Evolutionary conservation across 53 echinoderm and acorn worm genomes (phyloP).

Genomic region (Arbacia lixula): DNA sequence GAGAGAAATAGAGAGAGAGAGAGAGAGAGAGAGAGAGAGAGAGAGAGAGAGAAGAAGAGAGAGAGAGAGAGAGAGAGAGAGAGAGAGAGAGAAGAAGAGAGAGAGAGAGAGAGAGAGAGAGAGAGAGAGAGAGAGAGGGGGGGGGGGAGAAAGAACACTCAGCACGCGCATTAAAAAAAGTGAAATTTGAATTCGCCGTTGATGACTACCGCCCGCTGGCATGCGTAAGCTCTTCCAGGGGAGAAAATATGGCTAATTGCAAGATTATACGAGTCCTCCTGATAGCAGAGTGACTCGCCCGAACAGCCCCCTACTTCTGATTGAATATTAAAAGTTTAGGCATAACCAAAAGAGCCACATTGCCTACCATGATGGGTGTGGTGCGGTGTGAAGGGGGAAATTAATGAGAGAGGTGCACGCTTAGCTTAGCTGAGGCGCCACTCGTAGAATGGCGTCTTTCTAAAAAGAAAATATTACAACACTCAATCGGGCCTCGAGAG

Average conservation of each 20-base stretch:
- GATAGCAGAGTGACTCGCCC: not conserved
- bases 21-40: too few relatives aligned
- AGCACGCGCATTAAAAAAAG: conserved; percentile 20
- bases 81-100: not conserved
- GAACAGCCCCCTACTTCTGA: conserved; percentile 4
- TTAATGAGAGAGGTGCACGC: too few relatives aligned
- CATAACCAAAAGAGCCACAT: conserved; percentile 13
- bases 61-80: not conserved
- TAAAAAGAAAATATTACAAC: too few relatives aligned
- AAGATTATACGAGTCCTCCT: conserved; percentile 39
- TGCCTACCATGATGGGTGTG: too few relatives aligned
- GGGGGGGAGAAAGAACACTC: not conserved
- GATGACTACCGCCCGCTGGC: conserved; percentile 43
- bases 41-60: not conserved
- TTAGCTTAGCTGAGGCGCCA: too few relatives aligned
- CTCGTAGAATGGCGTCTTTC: too few relatives aligned
- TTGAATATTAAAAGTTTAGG: conserved; percentile 38
- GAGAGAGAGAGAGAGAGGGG: not conserved
- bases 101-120: not conserved
- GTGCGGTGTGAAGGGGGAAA: too few relatives aligned
- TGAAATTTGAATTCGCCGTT: conserved; percentile 1
- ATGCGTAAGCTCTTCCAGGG: not conserved
- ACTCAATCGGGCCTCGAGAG: too few relatives aligned
- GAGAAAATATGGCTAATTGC: conserved; percentile 45
- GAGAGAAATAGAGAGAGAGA: too few relatives aligned